Base-by-base conservation (phyloP, 2,888 invertebrate genomes). In the Arenicola marina region DNA sequence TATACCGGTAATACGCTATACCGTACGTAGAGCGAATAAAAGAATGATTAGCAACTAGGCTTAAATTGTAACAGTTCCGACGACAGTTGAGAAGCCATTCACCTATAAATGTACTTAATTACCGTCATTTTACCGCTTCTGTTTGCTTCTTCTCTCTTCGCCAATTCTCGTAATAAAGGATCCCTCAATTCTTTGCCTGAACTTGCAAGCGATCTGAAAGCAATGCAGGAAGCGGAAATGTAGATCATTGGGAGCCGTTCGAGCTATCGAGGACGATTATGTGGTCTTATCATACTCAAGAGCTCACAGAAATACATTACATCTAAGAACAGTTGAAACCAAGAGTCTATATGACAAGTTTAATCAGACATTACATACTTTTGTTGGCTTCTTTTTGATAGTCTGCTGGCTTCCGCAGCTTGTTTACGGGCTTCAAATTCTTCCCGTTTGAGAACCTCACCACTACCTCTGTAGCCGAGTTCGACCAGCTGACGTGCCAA, bases 81-180 rank as follows among this genome's bases (percentile, higher is more conserved):
- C n/a, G n/a, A n/a, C n/a, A n/a, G n/a, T n/a, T n/a, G n/a, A n/a
- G n/a, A n/a, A n/a, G n/a, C n/a, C n/a, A 38, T 38, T 38, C 18
- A 38, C 18, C 11, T 38, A 38, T 38, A 38, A 15, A 38, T 38
- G 18, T 38, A 38, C 11, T 18, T 38, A 38, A 38, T 76, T 74
- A 83, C 83, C 66, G 91, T 89, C 70, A 92, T 79, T 66, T 89
- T 87, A 32, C 91, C 91, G 66, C 88, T 86, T 74, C 90, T 86
- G 77, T 93, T 93, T 0, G 88, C 87, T 55, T 88, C 85, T 81
- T 93, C 93, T 29, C 93, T 87, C 1, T 87, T 77, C 2, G 91
- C 89, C 64, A 93, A 83, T 73, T 90, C 90, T 54, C 87, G 83
- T 55, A 90, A 86, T 54, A 93, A 87, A 0, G 87, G 87, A 1